Conservation (phyloP, 2,113 vertebrate species). For the Aldabrachelys gigantea region DNA sequence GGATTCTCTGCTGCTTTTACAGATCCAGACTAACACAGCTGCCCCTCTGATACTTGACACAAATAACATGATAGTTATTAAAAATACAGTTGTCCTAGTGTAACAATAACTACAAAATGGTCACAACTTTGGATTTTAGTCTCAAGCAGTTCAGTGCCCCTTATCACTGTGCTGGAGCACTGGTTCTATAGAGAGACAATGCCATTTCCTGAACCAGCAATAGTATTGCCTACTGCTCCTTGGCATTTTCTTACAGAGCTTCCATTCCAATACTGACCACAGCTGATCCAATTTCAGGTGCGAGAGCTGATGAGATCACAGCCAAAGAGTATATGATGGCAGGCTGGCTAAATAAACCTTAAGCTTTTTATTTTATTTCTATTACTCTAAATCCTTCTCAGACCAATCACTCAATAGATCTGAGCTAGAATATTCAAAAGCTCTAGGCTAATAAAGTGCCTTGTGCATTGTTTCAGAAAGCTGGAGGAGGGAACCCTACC, state of each 20-base stretch:
- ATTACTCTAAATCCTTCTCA: background rate
- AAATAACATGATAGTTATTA: too few relatives aligned
- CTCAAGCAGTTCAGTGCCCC: background rate
- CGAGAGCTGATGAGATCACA: rapidly evolving
- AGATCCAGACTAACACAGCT: too few relatives aligned
- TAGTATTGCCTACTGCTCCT: rapidly evolving
- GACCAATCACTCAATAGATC: background rate
- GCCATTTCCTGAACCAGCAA: rapidly evolving
- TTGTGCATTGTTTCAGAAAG: constrained; percentile 7
- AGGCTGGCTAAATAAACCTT: background rate
- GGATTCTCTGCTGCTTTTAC: too few relatives aligned
- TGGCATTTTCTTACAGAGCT: background rate
- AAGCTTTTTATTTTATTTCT: too few relatives aligned
- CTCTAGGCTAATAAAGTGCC: constrained; percentile 43
- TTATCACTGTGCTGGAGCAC: background rate
- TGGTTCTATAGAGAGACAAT: background rate
- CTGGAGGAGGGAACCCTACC: constrained; percentile 25
- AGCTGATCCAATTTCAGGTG: rapidly evolving
- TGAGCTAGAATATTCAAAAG: constrained; percentile 7
- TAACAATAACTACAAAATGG: background rate
- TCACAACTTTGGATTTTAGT: rapidly evolving
- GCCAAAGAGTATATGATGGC: background rate
- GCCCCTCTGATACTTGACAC: too few relatives aligned
- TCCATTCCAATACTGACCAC: background rate
- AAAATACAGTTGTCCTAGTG: too few relatives aligned